Conservation (phyloP, 2,113 vertebrate genomes). For the Anhinga rufa region DNA sequence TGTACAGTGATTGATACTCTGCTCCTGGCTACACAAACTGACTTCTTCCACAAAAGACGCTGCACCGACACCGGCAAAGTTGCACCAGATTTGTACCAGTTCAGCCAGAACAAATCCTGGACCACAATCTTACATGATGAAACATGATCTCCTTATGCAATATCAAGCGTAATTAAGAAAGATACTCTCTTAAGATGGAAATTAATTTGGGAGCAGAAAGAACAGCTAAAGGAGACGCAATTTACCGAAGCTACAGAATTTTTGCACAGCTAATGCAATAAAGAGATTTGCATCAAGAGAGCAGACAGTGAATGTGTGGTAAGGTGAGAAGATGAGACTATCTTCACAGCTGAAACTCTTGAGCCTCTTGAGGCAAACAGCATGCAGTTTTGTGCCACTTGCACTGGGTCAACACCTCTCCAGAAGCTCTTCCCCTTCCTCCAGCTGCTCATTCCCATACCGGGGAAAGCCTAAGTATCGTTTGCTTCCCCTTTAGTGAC, state of each 20-base stretch:
- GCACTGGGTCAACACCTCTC: neutral
- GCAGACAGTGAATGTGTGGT: neutral
- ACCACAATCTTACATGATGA: neutral
- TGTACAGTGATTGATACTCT: neutral
- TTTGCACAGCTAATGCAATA: neutral
- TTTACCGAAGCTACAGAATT: neutral
- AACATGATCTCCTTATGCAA: conserved; percentile 18
- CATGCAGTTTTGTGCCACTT: neutral
- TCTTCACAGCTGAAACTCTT: neutral
- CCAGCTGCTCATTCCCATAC: neutral
- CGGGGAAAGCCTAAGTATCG: neutral
- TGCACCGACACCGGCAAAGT: neutral
- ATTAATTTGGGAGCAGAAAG: neutral
- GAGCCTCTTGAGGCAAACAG: neutral
- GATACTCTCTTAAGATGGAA: neutral
- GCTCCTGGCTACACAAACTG: neutral
- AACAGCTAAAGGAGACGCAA: neutral
- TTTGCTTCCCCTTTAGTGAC: neutral
- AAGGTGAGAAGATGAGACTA: neutral
- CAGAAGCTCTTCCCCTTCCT: neutral
- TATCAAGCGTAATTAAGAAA: neutral
- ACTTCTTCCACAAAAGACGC: neutral
- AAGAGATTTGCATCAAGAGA: neutral
- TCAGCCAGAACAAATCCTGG: conserved; percentile 47
- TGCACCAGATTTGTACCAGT: neutral